Evolutionary conservation across 2,888 invertebrate species (phyloP), one percentile per base, ranked within the genome.

Genomic region (Synanthedon myopaeformis): DNA sequence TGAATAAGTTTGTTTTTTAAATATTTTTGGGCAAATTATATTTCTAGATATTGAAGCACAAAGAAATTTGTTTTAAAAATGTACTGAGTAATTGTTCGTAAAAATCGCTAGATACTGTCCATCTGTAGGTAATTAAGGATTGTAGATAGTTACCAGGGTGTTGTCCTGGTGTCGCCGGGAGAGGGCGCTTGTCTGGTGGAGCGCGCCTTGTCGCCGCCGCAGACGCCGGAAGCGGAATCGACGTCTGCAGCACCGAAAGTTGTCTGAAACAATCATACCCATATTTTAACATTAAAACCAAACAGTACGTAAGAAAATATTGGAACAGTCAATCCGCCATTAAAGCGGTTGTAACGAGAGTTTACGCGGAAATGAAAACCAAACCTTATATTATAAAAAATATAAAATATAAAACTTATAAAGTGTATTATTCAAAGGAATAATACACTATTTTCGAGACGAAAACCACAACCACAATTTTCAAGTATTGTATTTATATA

Each of bases 211-310:
- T 91, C 52, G 93, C 93, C 65, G 92, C 89, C 59, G 93, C 93
- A 41, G 93, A 93, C 56, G 94, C 94, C 49, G 94, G 94, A 67
- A 94, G 76, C 54, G 94, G 94, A 69, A 94, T 94, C 69, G 93
- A 93, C 61, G 93, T 93, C 69, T 91, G 92, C 69, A 92, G 89
- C 72, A 91, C 90, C 64, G 90, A 89, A 76, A 90, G 89, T 86
- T 92, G 92, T 81, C 93, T 93, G 90, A 55, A 85, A 49, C 49
- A 49, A 49, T 10, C 17, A 49, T 19, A 49, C 10, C 35, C 35
- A 2, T 35, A 35, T 10, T 35, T 10, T 23, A 23, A 23, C 5
- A 5, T 23, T 5, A 23, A 5, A 23, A 23, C 23, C 23, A 23
- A 35, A 35, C 35, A 5, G 5, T 35, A 35, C 10, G 35, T 19